Percentiles rank a stretch among this genome's conserved stretches.
phyloP scores from a whole-genome alignment of 1,140 invertebrate species.

The Dysdera silvatica region DNA sequence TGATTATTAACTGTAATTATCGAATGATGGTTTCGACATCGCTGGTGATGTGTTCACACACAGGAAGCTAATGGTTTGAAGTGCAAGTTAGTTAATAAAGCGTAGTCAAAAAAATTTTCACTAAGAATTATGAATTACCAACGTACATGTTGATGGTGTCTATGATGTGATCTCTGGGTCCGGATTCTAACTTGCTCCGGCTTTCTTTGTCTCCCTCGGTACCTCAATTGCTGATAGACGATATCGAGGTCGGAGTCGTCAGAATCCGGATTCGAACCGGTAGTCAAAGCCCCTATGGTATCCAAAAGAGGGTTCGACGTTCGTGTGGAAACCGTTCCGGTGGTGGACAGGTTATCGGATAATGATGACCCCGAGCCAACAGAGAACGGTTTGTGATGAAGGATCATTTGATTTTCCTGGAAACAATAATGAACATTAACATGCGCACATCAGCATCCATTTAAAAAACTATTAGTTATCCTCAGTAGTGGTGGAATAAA shows the following conservation, averaged over 20 bases:
- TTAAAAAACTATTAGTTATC: no score
- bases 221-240: conserved; percentile 26
- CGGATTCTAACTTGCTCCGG: conserved; percentile 17
- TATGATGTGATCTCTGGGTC: not conserved
- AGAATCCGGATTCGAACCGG: conserved; percentile 35
- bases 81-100: no score
- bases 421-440: no score
- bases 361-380: no score
- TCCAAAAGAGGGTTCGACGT: conserved; percentile 41
- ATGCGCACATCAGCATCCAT: no score
- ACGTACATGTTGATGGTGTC: conserved; percentile 8
- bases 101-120: not conserved
- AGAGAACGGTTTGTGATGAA: no score
- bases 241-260: conserved; percentile 35
- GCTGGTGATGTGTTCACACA: no score
- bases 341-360: not conserved
- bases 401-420: no score
- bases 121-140: not conserved
- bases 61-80: no score
- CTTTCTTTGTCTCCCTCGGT: conserved; percentile 7
- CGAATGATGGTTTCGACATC: no score
- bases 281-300: conserved; percentile 39
- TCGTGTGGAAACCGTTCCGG: not conserved
- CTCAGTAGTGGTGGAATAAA: no score
- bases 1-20: no score